These are phyloP conservation scores for Perca schrenkii DNA, from an alignment of 2,113 vertebrate species.

Conservation along the genomic window DNA sequence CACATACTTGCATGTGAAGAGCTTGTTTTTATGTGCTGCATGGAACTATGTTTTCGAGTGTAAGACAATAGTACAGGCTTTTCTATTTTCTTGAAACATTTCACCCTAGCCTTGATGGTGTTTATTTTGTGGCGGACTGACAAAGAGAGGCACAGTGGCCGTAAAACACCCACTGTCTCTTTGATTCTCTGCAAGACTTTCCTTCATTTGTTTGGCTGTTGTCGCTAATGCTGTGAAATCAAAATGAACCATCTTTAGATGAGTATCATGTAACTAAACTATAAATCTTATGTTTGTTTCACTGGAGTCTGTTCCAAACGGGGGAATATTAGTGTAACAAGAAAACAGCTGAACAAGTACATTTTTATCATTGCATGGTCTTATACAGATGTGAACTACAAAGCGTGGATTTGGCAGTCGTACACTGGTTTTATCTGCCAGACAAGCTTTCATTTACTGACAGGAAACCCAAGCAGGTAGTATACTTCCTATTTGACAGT, in stretches of 20 bases:
- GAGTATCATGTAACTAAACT: constrained; percentile 25
- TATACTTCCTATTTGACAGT: not conserved
- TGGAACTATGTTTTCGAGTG: constrained; percentile 65
- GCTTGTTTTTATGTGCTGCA: constrained; percentile 73
- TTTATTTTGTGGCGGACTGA: constrained; percentile 63
- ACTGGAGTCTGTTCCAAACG: not conserved
- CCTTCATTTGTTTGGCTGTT: constrained; percentile 64
- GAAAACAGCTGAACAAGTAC: not conserved
- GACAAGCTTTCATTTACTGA: not conserved
- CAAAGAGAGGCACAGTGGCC: constrained; percentile 46
- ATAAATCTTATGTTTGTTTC: constrained; percentile 10
- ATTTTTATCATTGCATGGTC: not conserved
- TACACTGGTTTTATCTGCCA: not conserved
- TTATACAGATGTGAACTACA: constrained; percentile 1
- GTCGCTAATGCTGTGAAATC: constrained; percentile 44
- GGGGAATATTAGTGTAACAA: constrained; percentile 19
- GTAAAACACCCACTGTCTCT: constrained; percentile 56
- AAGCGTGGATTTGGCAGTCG: not conserved
- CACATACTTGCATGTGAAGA: constrained; percentile 74
- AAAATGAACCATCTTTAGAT: constrained; percentile 18
- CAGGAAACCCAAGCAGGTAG: constrained; percentile 4
- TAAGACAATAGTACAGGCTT: constrained; percentile 70
- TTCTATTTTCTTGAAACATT: constrained; percentile 57
- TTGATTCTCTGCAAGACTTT: constrained; percentile 54
- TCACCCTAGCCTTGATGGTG: constrained; percentile 59